Evolutionary conservation across 2,797 vertebrate species (phyloP).

Genomic region (Helarctos malayanus): DNA sequence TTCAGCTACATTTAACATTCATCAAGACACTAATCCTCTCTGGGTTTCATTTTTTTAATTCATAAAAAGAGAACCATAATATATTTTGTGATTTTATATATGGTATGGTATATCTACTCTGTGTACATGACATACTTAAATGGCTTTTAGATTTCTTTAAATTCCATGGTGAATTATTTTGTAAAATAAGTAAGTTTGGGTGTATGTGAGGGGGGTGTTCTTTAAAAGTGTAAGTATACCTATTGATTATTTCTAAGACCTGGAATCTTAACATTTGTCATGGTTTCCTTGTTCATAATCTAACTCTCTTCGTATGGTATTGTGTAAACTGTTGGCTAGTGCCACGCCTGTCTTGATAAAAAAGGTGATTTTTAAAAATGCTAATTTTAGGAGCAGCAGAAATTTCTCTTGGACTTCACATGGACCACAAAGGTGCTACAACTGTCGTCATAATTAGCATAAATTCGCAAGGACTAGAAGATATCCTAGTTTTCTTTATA

Average conservation of each 20-base stretch:
- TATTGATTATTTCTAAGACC: slow-evolving; percentile 37
- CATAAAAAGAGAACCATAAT: slow-evolving; percentile 49
- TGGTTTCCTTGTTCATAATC: not conserved
- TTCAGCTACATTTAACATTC: not conserved
- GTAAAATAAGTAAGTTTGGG: slow-evolving; percentile 62
- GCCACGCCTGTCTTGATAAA: not conserved
- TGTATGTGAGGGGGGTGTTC: not conserved
- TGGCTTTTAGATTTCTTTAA: slow-evolving; percentile 33
- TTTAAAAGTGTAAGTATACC: slow-evolving; percentile 27
- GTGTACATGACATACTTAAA: not conserved
- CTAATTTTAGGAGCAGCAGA: slow-evolving; percentile 38
- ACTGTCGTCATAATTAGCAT: not conserved
- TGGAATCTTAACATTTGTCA: not conserved
- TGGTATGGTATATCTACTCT: not conserved
- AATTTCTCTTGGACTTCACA: not conserved
- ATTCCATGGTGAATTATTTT: slow-evolving; percentile 23
- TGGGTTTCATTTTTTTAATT: slow-evolving; percentile 52
- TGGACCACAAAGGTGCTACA: not conserved
- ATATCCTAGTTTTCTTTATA: not conserved
- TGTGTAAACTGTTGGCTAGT: not conserved
- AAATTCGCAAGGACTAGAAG: not conserved
- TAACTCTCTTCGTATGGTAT: not conserved
- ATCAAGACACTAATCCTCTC: slow-evolving; percentile 18
- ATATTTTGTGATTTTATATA: not conserved
- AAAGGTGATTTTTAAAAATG: not conserved